Evolutionary conservation across 2,797 vertebrate species (phyloP).

Genomic region (Salmo trutta): DNA sequence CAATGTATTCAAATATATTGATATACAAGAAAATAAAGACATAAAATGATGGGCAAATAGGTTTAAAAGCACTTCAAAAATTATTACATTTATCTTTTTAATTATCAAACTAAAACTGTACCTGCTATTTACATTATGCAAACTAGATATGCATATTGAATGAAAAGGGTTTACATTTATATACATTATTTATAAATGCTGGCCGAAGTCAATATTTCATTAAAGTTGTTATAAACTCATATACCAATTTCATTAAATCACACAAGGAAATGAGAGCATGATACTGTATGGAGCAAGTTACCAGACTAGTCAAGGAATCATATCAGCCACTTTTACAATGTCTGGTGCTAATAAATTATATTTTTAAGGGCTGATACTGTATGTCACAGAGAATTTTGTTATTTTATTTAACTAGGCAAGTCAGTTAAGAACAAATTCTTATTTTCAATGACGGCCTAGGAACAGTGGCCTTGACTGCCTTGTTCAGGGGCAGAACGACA

Average conservation of each 20-base stretch:
- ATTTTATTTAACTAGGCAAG: no score
- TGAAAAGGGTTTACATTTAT: conserved; percentile 83
- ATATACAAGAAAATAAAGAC: conserved; percentile 79
- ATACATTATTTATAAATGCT: conserved; percentile 83
- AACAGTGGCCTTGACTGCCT: no score
- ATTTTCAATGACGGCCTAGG: no score
- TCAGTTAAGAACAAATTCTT: no score
- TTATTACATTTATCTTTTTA: conserved; percentile 74
- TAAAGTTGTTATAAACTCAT: conserved; percentile 64
- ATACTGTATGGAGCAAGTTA: conserved; percentile 35
- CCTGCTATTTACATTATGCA: conserved; percentile 83
- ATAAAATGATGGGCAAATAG: conserved; percentile 70
- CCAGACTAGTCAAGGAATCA: conserved; percentile 42
- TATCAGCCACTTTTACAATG: conserved; percentile 52
- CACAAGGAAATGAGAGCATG: conserved; percentile 42
- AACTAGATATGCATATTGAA: conserved; percentile 81
- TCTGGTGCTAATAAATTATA: conserved; percentile 21
- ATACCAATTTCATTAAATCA: conserved; percentile 64
- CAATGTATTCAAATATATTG: conserved; percentile 79
- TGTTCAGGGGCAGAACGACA: no score
- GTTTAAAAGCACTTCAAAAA: conserved; percentile 82
- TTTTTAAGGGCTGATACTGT: background rate
- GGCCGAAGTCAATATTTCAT: conserved; percentile 71
- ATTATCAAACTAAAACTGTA: conserved; percentile 74
- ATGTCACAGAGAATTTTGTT: background rate